phyloP scores from a whole-genome alignment of 2,113 vertebrate genomes.

The Seriola dumerili region DNA sequence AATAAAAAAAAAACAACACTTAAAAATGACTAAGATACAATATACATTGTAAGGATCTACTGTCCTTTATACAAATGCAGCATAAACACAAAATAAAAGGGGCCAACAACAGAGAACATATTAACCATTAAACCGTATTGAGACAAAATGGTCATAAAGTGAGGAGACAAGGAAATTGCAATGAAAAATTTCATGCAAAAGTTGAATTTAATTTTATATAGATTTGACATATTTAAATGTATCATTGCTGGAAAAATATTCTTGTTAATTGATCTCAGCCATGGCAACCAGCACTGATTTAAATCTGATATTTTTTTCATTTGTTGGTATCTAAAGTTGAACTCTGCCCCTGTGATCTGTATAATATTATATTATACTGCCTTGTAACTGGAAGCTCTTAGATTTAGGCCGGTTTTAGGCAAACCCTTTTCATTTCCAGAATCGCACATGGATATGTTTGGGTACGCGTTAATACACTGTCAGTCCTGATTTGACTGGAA shows the following conservation, averaged over 20 bases:
- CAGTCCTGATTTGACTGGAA: conserved; percentile 67
- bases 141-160: neutral
- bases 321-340: neutral
- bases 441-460: conserved; percentile 43
- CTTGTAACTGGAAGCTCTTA: neutral
- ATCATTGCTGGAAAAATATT: neutral
- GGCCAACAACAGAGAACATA: neutral
- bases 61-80: neutral
- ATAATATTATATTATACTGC: neutral
- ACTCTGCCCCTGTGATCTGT: neutral
- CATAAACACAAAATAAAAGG: neutral
- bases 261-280: neutral
- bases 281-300: neutral
- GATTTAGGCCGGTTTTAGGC: conserved; percentile 33
- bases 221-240: neutral
- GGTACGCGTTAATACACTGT: conserved; percentile 44
- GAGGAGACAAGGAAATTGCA: neutral
- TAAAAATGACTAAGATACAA: neutral
- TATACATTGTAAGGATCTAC: neutral
- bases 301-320: neutral
- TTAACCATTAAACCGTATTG: too few relatives aligned
- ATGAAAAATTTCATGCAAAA: too few relatives aligned
- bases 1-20: neutral
- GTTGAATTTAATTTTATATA: neutral
- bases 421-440: neutral